Conservation (phyloP, 2,888 invertebrate species). For the Mamestra brassicae region DNA sequence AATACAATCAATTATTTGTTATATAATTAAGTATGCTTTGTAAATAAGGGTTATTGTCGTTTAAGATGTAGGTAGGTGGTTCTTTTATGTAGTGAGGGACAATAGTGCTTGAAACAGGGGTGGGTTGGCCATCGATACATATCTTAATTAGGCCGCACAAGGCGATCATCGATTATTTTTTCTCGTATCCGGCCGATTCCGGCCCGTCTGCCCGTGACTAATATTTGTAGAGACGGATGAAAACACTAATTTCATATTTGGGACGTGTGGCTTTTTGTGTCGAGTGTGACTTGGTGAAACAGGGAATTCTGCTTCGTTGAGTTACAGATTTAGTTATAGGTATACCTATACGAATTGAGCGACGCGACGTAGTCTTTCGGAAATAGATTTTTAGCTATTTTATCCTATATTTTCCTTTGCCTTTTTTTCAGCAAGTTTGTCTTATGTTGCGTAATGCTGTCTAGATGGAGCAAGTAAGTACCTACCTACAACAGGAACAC, state of each 20-base stretch:
- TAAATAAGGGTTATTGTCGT: slow-evolving; percentile 66
- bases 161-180: slow-evolving; percentile 82
- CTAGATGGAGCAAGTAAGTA: not conserved
- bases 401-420: not conserved
- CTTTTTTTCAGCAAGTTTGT: not conserved
- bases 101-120: slow-evolving; percentile 84
- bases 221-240: slow-evolving; percentile 75
- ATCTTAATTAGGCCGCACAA: slow-evolving; percentile 91
- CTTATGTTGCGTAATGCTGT: not conserved
- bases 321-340: not conserved
- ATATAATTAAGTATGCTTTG: slow-evolving; percentile 66
- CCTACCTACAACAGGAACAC: no score
- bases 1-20: slow-evolving; percentile 66
- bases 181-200: slow-evolving; percentile 81
- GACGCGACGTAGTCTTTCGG: not conserved
- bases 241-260: slow-evolving; percentile 62
- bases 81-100: slow-evolving; percentile 73
- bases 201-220: slow-evolving; percentile 81
- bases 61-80: slow-evolving; percentile 49
- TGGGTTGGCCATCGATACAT: slow-evolving; percentile 88
- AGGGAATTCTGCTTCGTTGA: slow-evolving; percentile 19
- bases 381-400: not conserved
- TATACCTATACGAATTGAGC: not conserved
- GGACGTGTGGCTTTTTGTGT: slow-evolving; percentile 53
- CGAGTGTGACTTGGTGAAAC: slow-evolving; percentile 19